phyloP scores from a whole-genome alignment of 2,113 vertebrate species.

The Pelvicachromis taeniatus region DNA sequence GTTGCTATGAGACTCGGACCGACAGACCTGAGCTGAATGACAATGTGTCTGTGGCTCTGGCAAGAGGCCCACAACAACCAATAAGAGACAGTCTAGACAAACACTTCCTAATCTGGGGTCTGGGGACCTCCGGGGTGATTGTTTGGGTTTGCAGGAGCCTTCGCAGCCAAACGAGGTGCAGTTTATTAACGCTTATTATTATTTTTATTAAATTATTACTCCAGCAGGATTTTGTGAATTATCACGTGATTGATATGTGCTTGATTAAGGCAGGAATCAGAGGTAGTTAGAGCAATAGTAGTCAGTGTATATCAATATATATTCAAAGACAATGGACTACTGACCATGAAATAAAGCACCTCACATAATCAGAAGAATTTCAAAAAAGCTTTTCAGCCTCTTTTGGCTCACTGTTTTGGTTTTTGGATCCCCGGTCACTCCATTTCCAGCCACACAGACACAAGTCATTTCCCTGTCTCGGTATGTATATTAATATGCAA shows the following conservation, averaged over 20 bases:
- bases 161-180: not conserved
- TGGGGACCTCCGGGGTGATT: conserved; percentile 17
- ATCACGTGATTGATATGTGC: not conserved
- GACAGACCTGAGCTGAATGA: conserved; percentile 70
- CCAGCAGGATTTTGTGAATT: not conserved
- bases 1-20: conserved; percentile 71
- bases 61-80: conserved; percentile 47
- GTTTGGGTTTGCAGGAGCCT: conserved; percentile 45
- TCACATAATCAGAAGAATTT: not conserved
- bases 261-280: not conserved
- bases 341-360: not conserved
- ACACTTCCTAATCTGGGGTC: conserved; percentile 37
- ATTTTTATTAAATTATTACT: not conserved
- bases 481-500: not conserved
- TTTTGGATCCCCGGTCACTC: not conserved
- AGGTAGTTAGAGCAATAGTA: not conserved
- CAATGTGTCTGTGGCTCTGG: conserved; percentile 60
- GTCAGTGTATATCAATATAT: not conserved
- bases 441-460: not conserved
- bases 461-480: not conserved
- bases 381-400: not conserved
- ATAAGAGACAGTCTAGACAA: conserved; percentile 60
- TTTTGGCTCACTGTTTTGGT: not conserved
- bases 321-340: not conserved
- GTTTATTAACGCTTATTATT: not conserved